Percentiles rank a stretch among this genome's conserved stretches.
Conservation (phyloP, 2,888 invertebrate species). For the Anorthoa munda region DNA sequence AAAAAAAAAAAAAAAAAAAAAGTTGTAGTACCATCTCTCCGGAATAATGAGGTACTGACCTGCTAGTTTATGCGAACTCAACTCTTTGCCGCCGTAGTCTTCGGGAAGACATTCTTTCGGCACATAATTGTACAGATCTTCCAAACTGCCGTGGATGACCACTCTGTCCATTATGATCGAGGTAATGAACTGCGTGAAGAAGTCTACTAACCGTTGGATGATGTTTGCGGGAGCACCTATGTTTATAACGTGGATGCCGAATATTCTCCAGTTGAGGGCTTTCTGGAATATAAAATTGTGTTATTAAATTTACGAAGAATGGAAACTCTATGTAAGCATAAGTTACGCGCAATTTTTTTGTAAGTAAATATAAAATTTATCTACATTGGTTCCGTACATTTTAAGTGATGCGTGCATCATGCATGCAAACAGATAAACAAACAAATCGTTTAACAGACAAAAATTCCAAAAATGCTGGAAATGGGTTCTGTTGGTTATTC, state of each 20-base stretch:
- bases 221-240: not conserved
- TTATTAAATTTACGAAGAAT: no score
- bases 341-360: no score
- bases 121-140: constrained; percentile 29
- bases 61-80: constrained; percentile 11
- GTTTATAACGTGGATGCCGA: constrained; percentile 38
- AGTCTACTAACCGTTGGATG: not conserved
- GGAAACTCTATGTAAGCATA: no score
- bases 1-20: no score
- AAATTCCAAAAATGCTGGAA: no score
- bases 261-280: constrained; percentile 37
- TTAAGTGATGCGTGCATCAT: no score
- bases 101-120: constrained; percentile 41
- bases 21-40: no score
- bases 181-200: constrained; percentile 34
- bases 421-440: no score
- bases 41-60: constrained; percentile 9
- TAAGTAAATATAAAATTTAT: no score
- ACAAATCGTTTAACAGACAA: no score
- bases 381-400: no score
- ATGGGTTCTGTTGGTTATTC: no score
- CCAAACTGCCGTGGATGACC: constrained; percentile 22
- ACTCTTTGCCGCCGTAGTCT: constrained; percentile 41
- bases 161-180: constrained; percentile 31
- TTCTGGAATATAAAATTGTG: constrained; percentile 34